Evolutionary conservation across 1,140 invertebrate genomes (phyloP), one percentile per base, ranked within the genome.

Genomic region (Drosophila paulistorum): DNA sequence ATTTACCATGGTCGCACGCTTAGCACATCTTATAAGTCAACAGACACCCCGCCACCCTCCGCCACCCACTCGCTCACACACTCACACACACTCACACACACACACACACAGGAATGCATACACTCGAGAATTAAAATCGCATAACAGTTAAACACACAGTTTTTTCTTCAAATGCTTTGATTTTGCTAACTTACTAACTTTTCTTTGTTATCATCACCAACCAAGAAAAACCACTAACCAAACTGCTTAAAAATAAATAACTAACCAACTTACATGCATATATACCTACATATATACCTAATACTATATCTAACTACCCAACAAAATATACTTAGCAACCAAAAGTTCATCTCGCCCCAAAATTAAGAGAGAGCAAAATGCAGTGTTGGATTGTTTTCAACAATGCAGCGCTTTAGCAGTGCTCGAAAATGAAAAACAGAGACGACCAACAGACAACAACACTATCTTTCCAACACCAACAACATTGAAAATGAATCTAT

Each of bases 11-110:
- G 69, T 80, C 84, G 83, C 83, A 87, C 83, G 83, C 83, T 87
- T 89, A 77, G 84, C 84, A 87, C 83, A 89, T 89, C 74, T 76
- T 76, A 41, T 63, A 74, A 74, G 57, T 72, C 51, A 1, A 37
- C 17, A 48, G 11, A 45, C 13, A 35, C 35, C 26, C 26, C 26
- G 39, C 37, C 62, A 61, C 57, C 37, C n/a, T 37, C 26, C 14
- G 10, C 41, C 20, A 39, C 58, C 20, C 33, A 68, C 14, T 48
- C 13, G 51, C 58, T 26, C 30, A 58, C 51, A 62, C 10, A 63
- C 33, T 58, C 5, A 57, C 14, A 60, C 26, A 70, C 26, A 54
- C 39, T 68, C 41, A 74, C 26, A 45, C 20, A 59, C 35, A 61
- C 9, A 59, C 55, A 60, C 33, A 64, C 58, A 59, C 51, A 62